A percentile compares a stretch with the other conserved stretches of the same genome.
These are phyloP conservation scores for Rhagologus leucostigma DNA, from an alignment of 2,113 vertebrate species.

Conservation along the genomic window DNA sequence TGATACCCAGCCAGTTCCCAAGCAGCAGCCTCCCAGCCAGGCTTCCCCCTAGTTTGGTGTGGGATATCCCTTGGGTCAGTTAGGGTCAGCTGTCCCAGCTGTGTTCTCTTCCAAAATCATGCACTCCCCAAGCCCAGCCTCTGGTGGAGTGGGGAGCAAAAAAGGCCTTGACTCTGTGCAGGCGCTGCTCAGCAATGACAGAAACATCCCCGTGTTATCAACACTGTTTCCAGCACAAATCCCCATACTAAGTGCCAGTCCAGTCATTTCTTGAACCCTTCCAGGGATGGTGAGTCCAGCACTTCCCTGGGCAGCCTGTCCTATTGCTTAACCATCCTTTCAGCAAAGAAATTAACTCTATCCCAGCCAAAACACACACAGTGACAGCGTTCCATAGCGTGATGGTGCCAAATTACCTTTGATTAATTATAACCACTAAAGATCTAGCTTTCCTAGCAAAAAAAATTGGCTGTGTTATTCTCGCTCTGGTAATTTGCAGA, in stretches of 20 bases:
- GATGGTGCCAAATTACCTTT: not conserved
- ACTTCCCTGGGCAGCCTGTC: not conserved
- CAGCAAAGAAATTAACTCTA: not conserved
- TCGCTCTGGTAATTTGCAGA: not conserved
- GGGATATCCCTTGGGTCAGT: not conserved
- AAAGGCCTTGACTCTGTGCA: not conserved
- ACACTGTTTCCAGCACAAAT: not conserved
- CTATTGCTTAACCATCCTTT: not conserved
- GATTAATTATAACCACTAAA: slow-evolving; percentile 10
- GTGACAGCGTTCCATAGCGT: not conserved
- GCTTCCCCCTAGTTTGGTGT: not conserved
- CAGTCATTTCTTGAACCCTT: not conserved
- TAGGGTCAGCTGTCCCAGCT: not conserved
- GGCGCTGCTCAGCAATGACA: not conserved
- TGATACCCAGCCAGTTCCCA: not conserved
- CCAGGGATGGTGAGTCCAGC: not conserved
- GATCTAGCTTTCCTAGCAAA: not conserved
- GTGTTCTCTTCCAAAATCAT: not conserved
- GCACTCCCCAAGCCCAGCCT: not conserved
- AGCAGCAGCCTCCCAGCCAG: not conserved
- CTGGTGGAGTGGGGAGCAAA: not conserved
- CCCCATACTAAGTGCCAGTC: not conserved
- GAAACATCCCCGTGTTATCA: not conserved
- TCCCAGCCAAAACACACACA: not conserved
- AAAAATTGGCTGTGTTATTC: not conserved